These are phyloP conservation scores for Rostratula benghalensis DNA, from an alignment of 2,113 vertebrate genomes.

Conservation along the genomic window DNA sequence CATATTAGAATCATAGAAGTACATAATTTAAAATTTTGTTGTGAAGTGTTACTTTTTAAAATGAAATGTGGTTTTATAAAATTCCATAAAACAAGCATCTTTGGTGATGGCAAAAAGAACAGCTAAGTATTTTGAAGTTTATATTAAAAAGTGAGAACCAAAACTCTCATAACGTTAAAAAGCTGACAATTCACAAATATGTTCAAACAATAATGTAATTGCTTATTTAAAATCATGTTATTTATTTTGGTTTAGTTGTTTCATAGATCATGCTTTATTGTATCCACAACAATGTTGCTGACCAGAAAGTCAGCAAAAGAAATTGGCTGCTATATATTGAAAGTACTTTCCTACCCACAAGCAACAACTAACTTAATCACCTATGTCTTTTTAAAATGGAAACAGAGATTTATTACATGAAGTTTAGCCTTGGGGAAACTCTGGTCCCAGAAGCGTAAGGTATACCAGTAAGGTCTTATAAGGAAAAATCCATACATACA, in stretches of 20 bases:
- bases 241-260: neutral
- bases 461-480: neutral
- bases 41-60: neutral
- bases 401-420: neutral
- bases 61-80: neutral
- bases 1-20: neutral
- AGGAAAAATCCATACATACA: neutral
- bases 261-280: neutral
- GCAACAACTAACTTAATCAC: neutral
- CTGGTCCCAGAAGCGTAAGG: neutral
- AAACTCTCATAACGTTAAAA: neutral
- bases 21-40: neutral
- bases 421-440: neutral
- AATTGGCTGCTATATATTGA: neutral
- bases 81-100: neutral
- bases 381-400: neutral
- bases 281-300: neutral
- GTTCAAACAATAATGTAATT: neutral
- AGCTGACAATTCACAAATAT: neutral
- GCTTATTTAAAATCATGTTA: neutral
- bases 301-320: neutral
- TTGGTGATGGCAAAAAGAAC: neutral
- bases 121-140: neutral
- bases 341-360: neutral
- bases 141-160: neutral